Conservation (phyloP, 2,113 vertebrate genomes). For the Corapipo altera region DNA sequence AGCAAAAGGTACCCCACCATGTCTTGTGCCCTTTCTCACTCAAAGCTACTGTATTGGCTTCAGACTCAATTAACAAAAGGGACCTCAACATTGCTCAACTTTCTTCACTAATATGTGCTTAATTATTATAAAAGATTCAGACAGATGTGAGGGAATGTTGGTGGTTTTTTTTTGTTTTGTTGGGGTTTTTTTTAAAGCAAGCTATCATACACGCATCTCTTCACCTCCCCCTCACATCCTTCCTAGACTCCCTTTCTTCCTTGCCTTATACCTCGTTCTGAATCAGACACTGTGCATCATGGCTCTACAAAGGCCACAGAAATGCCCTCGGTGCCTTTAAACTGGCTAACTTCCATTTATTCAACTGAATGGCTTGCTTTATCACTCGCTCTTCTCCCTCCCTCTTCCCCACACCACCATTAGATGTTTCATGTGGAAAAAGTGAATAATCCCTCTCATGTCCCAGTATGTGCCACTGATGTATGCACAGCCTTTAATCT, state of each 20-base stretch:
- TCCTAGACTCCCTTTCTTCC: not conserved
- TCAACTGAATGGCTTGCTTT: slow-evolving; percentile 10
- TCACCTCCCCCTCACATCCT: too few species aligned
- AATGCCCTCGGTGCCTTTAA: not conserved
- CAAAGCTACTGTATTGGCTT: not conserved
- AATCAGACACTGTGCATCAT: not conserved
- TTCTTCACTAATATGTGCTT: not conserved
- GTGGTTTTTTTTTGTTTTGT: fast-evolving
- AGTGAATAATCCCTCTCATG: slow-evolving; percentile 8
- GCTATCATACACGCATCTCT: not conserved
- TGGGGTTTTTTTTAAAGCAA: not conserved
- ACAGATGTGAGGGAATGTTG: too few species aligned
- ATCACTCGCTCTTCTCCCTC: not conserved
- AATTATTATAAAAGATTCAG: not conserved
- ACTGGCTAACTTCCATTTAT: not conserved
- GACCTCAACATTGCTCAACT: not conserved
- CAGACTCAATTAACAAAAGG: not conserved
- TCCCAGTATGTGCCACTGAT: not conserved
- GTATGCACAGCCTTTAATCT: slow-evolving; percentile 30
- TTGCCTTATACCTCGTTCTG: not conserved
- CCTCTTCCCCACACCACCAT: not conserved
- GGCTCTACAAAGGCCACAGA: not conserved
- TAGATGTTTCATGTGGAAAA: not conserved
- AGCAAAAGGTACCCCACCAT: not conserved
- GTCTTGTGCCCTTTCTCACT: not conserved